Base-by-base conservation (phyloP, 2,113 vertebrate genomes). In the Grammomys dolichurus region DNA sequence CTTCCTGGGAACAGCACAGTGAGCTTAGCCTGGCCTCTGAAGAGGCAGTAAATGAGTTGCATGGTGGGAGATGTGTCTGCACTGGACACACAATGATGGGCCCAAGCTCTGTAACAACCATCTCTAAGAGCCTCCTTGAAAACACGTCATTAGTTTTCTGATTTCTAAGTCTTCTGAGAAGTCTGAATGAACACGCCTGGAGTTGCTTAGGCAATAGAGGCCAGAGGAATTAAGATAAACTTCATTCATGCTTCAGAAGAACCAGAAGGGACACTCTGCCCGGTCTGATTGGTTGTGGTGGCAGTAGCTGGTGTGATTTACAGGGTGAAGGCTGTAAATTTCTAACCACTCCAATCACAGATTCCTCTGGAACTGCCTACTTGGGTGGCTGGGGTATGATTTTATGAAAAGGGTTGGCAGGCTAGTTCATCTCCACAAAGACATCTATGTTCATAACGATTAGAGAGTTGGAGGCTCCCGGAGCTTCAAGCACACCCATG, bases 331-430 rank as follows among this genome's bases (percentile, higher is more conserved):
- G 54, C 58, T 63, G 36, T 31, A 16, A 85, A 36, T 69, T 58
- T 94, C 36, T n/a, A 92, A 5, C 13, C n/a, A 54, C 3, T 19
- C 24, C 12, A 87, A 14, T 8, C 1, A 51, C 10, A 10, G 70
- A 81, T 11, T 72, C 84, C 63, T 78, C 58, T 58, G 70, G 14
- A 11, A 22, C 43, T 43, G 36, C 54, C 31, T 63, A 46, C 58
- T 69, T 40, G 69, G 63, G 70, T 76, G 51, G 56, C 3, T 65
- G 73, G 73, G 46, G 33, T 54, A 7, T 46, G 81, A 43, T 93
- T 95, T 80, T 72, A 73, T 20, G 40, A 48, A 89, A 95, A 51
- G 40, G 84, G 58, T 65, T 76, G n/a, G 58, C 58, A 70, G 87
- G 28, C 70, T 85, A 93, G 90, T 75, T 91, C 19, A 72, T 63